Conservation (phyloP, 2,888 invertebrate genomes). For the Drosophila paranaensis region DNA sequence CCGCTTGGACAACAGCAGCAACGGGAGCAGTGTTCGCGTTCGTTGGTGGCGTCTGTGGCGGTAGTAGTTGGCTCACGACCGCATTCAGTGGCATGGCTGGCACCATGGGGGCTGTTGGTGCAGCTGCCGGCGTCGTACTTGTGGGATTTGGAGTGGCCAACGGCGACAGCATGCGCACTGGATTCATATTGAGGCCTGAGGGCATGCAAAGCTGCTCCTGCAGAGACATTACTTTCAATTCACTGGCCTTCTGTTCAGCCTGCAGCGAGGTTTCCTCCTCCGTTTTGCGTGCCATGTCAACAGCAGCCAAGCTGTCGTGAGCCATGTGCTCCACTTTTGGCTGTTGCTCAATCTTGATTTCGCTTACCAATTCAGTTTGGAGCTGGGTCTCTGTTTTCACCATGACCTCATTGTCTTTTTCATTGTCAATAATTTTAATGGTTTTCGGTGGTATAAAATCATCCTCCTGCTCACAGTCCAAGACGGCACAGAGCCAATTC, state of each 20-base stretch:
- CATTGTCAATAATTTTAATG: conserved; percentile 80
- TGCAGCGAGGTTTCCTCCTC: conserved; percentile 70
- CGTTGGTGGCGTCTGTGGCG: conserved; percentile 46
- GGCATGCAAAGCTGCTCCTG: conserved; percentile 84
- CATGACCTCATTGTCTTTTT: conserved; percentile 52
- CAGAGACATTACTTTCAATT: conserved; percentile 82
- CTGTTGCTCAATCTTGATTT: conserved; percentile 64
- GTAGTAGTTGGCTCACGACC: conserved; percentile 41
- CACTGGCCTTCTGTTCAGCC: conserved; percentile 79
- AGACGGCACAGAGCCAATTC: conserved; percentile 91
- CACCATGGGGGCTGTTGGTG: conserved; percentile 20
- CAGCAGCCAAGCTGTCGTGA: conserved; percentile 31
- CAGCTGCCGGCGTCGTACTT: conserved; percentile 52
- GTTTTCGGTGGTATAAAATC: conserved; percentile 87
- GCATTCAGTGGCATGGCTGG: conserved; percentile 25
- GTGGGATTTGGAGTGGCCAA: conserved; percentile 82
- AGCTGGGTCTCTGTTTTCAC: conserved; percentile 59
- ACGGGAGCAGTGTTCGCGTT: conserved; percentile 13
- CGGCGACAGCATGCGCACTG: conserved; percentile 83
- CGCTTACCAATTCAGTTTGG: conserved; percentile 31
- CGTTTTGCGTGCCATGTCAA: conserved; percentile 65
- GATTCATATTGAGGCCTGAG: conserved; percentile 85
- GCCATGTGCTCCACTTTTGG: conserved; percentile 71
- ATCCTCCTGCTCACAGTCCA: conserved; percentile 90
- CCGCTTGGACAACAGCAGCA: conserved; percentile 46